phyloP scores from a whole-genome alignment of 2,797 vertebrate species.

The Rhabdophis nuchalis region DNA sequence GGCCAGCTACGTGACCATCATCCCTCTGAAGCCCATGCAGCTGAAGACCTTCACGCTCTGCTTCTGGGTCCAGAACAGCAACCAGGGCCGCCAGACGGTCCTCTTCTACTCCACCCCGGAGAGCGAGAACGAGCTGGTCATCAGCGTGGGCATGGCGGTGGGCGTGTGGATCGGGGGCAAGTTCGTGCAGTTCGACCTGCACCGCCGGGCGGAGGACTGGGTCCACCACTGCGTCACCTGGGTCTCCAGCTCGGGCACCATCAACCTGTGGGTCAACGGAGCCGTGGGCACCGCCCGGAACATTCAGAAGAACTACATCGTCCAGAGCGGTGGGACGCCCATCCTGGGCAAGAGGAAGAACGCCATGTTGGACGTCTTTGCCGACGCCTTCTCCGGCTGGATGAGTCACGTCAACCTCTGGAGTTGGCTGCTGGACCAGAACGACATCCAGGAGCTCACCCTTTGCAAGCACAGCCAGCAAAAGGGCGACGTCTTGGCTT shows the following conservation, averaged over 20 bases:
- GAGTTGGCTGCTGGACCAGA: slow-evolving; percentile 71
- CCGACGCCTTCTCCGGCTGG: slow-evolving; percentile 71
- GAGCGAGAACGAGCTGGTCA: slow-evolving; percentile 74
- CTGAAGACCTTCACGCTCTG: slow-evolving; percentile 78
- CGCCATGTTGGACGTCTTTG: slow-evolving; percentile 72
- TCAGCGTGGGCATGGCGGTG: slow-evolving; percentile 70
- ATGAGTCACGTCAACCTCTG: slow-evolving; percentile 76
- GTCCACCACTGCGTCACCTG: slow-evolving; percentile 80
- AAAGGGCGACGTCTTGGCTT: slow-evolving; percentile 77
- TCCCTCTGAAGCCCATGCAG: slow-evolving; percentile 57
- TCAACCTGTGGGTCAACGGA: slow-evolving; percentile 77
- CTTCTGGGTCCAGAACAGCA: slow-evolving; percentile 70
- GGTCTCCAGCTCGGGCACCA: slow-evolving; percentile 49
- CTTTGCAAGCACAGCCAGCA: slow-evolving; percentile 52
- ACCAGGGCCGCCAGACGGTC: slow-evolving; percentile 64
- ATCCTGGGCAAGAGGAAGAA: slow-evolving; percentile 78
- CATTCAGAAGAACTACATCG: slow-evolving; percentile 64
- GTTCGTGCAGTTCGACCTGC: slow-evolving; percentile 74
- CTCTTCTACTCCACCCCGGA: slow-evolving; percentile 75
- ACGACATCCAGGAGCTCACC: slow-evolving; percentile 70
- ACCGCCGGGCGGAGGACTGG: slow-evolving; percentile 66
- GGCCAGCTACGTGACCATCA: slow-evolving; percentile 71
- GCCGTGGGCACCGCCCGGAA: slow-evolving; percentile 58
- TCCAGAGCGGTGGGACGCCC: slow-evolving; percentile 66
- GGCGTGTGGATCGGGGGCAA: slow-evolving; percentile 77